Conservation (phyloP, 1,140 invertebrate genomes). For the Papilio polytes region DNA sequence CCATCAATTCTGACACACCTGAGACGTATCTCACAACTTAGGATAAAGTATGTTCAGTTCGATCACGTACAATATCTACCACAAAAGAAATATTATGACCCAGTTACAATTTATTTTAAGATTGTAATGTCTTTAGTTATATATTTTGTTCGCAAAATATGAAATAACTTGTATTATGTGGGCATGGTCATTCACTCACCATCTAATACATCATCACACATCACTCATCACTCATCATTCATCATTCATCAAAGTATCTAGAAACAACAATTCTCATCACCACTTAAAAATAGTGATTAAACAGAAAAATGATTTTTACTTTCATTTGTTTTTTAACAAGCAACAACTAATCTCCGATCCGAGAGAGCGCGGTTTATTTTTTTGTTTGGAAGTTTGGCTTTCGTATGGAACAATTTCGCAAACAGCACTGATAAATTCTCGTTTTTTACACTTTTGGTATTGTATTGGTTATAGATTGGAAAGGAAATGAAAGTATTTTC, state of each 20-base stretch:
- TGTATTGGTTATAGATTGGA: not conserved
- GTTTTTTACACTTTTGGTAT: not conserved
- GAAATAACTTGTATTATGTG: not conserved
- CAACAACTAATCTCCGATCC: not conserved
- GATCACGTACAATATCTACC: constrained; percentile 6
- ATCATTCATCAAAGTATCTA: no score
- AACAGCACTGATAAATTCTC: not conserved
- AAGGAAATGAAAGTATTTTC: not conserved
- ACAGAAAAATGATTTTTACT: not conserved
- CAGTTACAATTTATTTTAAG: not conserved
- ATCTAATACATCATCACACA: no score
- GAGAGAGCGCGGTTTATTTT: not conserved
- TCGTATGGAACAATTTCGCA: not conserved
- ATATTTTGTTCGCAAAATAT: not conserved
- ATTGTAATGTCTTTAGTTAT: not conserved
- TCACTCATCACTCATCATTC: no score
- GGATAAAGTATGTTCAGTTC: not conserved
- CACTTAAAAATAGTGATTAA: not conserved
- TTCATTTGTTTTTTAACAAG: not conserved
- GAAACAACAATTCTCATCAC: not conserved
- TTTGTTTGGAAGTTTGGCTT: not conserved
- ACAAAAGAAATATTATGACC: not conserved
- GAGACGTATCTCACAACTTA: not conserved
- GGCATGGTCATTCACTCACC: no score
- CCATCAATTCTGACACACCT: not conserved